These are phyloP conservation scores for Gopherus flavomarginatus DNA, from an alignment of 2,113 vertebrate species.

Conservation along the genomic window DNA sequence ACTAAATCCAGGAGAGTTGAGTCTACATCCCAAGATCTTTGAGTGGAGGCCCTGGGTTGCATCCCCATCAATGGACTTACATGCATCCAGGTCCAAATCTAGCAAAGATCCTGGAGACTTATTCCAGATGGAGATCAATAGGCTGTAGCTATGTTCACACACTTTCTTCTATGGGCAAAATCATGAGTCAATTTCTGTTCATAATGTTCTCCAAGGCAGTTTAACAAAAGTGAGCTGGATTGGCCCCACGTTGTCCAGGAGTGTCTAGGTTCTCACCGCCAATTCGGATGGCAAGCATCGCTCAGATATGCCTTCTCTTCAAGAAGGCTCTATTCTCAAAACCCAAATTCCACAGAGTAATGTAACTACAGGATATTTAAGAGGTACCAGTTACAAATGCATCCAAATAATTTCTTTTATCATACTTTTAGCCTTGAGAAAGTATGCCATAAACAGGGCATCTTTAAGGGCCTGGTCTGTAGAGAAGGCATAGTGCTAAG, in stretches of 20 bases:
- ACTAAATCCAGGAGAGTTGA: neutral
- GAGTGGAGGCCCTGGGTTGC: neutral
- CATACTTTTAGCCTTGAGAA: neutral
- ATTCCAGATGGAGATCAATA: neutral
- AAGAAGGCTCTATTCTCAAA: neutral
- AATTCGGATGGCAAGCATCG: rapidly evolving
- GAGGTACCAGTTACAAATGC: neutral
- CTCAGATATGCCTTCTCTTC: neutral
- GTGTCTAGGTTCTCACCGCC: neutral
- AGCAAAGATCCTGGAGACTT: neutral
- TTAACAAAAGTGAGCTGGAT: rapidly evolving
- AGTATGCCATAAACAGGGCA: neutral
- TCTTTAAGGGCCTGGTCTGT: neutral
- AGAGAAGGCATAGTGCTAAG: neutral
- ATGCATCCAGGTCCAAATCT: neutral
- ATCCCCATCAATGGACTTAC: neutral
- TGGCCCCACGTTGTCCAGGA: rapidly evolving
- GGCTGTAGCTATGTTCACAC: neutral
- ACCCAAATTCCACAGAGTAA: neutral
- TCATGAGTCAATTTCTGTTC: neutral
- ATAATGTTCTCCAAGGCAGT: neutral
- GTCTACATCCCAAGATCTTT: neutral
- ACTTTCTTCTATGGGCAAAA: neutral
- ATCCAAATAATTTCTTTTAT: neutral
- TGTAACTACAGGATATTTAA: neutral